These are phyloP conservation scores for Hystrix cristata DNA, from an alignment of 2,113 vertebrate species.

Conservation along the genomic window DNA sequence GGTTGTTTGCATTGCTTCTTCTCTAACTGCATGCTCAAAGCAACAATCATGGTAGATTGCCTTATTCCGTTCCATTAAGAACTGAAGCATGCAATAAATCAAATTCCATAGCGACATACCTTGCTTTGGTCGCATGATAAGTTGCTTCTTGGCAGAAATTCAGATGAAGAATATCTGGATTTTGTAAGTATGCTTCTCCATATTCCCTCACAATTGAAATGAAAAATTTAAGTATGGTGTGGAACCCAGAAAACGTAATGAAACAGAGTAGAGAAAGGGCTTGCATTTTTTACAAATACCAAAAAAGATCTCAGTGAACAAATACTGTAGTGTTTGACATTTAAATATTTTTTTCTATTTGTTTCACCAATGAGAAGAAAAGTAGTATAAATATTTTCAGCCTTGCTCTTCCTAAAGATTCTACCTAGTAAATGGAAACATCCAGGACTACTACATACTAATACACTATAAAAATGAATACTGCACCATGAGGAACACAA, in stretches of 20 bases:
- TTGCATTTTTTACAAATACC: not conserved
- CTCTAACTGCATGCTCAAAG: conserved; percentile 83
- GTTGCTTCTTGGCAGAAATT: conserved; percentile 85
- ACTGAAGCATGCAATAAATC: conserved; percentile 84
- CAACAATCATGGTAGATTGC: conserved; percentile 86
- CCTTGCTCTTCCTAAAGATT: not conserved
- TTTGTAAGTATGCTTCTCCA: conserved; percentile 75
- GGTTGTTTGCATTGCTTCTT: conserved; percentile 84
- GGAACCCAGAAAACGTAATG: conserved; percentile 35
- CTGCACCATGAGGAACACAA: not conserved
- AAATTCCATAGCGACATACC: conserved; percentile 84
- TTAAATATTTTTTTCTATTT: conserved; percentile 1
- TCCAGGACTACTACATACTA: not conserved
- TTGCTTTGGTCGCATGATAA: conserved; percentile 82
- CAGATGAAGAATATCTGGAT: conserved; percentile 82
- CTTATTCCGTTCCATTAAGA: conserved; percentile 86
- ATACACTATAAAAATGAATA: not conserved
- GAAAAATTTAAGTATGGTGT: conserved; percentile 65
- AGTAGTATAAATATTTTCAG: not conserved
- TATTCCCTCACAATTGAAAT: conserved; percentile 55
- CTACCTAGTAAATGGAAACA: not conserved
- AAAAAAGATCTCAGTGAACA: not conserved
- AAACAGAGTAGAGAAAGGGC: not conserved
- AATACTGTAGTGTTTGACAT: not conserved
- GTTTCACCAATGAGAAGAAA: not conserved